Evolutionary conservation across 2,113 vertebrate species (phyloP).

Genomic region (Prunella himalayana): DNA sequence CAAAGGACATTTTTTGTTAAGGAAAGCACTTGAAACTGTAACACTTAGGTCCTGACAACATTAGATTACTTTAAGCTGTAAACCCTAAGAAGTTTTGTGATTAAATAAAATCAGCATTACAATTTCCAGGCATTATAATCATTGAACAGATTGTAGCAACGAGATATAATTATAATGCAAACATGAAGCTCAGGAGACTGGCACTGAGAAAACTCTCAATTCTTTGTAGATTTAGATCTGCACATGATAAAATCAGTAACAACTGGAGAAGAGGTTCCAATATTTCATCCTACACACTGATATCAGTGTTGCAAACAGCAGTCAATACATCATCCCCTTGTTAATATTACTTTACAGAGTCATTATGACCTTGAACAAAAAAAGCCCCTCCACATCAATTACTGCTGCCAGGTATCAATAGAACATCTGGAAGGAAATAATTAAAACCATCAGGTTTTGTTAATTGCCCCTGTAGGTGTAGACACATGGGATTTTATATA

Average conservation of each 20-base stretch:
- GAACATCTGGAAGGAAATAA: neutral
- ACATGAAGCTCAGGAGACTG: constrained; percentile 37
- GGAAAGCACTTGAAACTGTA: constrained; percentile 45
- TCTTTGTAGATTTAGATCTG: constrained; percentile 12
- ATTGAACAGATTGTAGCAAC: constrained; percentile 28
- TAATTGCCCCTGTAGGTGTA: neutral
- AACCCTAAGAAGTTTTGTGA: constrained; percentile 21
- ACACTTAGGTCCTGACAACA: constrained; percentile 43
- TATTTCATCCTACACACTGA: neutral
- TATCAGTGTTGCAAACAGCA: neutral
- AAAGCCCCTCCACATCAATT: neutral
- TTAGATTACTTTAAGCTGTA: constrained; percentile 38
- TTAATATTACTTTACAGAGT: neutral
- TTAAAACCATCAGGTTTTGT: neutral
- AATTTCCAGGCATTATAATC: neutral
- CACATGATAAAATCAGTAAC: neutral
- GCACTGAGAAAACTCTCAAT: neutral
- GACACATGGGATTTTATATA: neutral
- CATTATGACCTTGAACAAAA: neutral
- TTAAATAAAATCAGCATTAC: constrained; percentile 30
- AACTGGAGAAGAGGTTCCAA: neutral
- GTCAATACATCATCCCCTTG: neutral
- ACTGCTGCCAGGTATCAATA: neutral
- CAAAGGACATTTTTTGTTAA: neutral
- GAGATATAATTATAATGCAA: constrained; percentile 17